phyloP scores from a whole-genome alignment of 2,113 vertebrate species.

The Melanerpes aurifrons region DNA sequence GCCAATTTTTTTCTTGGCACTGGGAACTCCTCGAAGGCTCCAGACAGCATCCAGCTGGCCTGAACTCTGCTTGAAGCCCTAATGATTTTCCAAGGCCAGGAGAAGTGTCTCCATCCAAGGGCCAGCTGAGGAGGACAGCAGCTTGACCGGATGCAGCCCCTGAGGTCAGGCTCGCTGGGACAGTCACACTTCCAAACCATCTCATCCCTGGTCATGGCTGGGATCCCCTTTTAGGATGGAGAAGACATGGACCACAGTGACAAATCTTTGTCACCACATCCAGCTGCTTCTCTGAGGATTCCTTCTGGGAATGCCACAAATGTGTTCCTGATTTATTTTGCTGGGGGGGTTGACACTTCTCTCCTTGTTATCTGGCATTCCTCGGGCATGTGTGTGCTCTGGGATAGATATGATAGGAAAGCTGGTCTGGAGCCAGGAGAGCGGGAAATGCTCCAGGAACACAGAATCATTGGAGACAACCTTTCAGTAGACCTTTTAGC shows the following conservation, averaged over 20 bases:
- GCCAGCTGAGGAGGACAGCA: background rate
- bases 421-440: background rate
- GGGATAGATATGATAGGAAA: background rate
- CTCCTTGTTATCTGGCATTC: constrained; percentile 48
- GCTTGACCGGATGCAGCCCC: background rate
- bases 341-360: background rate
- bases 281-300: background rate
- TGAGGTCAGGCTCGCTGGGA: fast-evolving
- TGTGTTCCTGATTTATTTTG: constrained; percentile 34
- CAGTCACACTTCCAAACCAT: background rate
- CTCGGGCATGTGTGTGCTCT: fast-evolving
- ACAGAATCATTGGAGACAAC: background rate
- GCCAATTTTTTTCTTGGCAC: background rate
- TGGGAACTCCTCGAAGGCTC: background rate
- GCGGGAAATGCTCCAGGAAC: background rate
- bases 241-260: background rate
- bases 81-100: constrained; percentile 51
- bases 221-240: background rate
- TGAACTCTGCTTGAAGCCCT: fast-evolving
- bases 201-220: fast-evolving
- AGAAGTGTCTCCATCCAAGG: background rate
- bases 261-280: background rate
- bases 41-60: background rate
- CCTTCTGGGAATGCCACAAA: background rate
- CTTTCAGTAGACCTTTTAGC: background rate